Percentiles rank a stretch among this genome's conserved stretches.
Evolutionary conservation across 2,888 invertebrate genomes (phyloP).

Genomic region (Drosophila putrida): DNA sequence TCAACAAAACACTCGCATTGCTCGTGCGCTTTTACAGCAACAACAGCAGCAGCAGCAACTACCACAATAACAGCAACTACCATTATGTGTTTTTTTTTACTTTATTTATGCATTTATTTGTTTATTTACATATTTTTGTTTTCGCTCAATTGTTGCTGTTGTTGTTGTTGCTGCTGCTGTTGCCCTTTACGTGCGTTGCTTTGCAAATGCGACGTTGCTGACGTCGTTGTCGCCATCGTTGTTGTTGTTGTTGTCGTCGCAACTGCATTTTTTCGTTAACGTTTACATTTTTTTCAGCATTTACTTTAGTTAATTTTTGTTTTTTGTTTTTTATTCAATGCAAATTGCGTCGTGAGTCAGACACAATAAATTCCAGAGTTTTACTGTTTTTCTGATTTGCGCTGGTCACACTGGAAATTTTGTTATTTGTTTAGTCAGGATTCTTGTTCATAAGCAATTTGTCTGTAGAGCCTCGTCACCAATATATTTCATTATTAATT

Average conservation of each 20-base stretch:
- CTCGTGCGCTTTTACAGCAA: conserved; percentile 55
- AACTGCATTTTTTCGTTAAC: conserved; percentile 52
- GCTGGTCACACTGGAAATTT: too few relatives aligned
- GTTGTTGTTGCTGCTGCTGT: conserved; percentile 37
- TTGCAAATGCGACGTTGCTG: conserved; percentile 60
- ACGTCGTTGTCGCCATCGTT: conserved; percentile 17
- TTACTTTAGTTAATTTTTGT: background rate
- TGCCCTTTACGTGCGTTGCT: conserved; percentile 57
- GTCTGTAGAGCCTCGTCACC: too few relatives aligned
- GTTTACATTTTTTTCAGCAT: conserved; percentile 37
- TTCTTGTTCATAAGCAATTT: too few relatives aligned
- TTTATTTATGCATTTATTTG: conserved; percentile 61
- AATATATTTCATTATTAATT: too few relatives aligned
- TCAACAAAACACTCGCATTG: conserved; percentile 38
- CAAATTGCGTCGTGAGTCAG: conserved; percentile 34
- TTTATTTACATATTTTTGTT: conserved; percentile 67
- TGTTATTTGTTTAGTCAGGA: too few relatives aligned
- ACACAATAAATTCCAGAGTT: background rate
- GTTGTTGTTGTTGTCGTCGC: conserved; percentile 13
- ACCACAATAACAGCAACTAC: conserved; percentile 3
- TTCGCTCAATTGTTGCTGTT: conserved; percentile 35
- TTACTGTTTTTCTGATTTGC: conserved; percentile 7
- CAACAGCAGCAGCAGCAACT: conserved; percentile 7
- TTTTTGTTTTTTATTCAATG: conserved; percentile 7
- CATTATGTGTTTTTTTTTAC: conserved; percentile 34